These are phyloP conservation scores for Parelbella ahira DNA, from an alignment of 2,888 invertebrate species.

Conservation along the genomic window DNA sequence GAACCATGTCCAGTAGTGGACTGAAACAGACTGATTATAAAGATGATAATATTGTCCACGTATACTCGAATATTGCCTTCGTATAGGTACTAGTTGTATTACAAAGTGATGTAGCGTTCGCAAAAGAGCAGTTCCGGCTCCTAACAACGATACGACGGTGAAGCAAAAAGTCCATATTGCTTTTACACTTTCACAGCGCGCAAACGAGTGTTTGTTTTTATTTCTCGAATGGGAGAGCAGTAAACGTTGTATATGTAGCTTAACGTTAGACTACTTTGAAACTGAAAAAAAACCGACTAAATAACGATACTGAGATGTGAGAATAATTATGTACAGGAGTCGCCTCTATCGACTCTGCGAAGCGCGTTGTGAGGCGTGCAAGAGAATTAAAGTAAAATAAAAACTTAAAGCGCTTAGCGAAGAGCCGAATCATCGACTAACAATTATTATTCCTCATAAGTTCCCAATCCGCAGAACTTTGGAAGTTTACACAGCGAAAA, in stretches of 20 bases:
- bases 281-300: too few relatives aligned
- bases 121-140: constrained; percentile 17
- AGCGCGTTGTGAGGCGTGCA: too few relatives aligned
- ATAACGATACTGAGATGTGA: too few relatives aligned
- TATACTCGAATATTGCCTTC: constrained; percentile 11
- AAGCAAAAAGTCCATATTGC: constrained; percentile 14
- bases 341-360: too few relatives aligned
- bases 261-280: too few relatives aligned
- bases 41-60: too few relatives aligned
- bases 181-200: constrained; percentile 4
- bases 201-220: constrained; percentile 12
- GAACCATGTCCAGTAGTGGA: too few relatives aligned
- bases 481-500: constrained; percentile 56
- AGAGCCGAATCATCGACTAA: constrained; percentile 35
- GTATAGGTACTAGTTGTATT: constrained; percentile 3
- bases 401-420: constrained; percentile 20
- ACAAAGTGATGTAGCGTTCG: constrained; percentile 12
- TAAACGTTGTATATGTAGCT: not conserved
- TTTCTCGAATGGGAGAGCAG: not conserved
- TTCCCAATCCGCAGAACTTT: constrained; percentile 47
- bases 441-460: constrained; percentile 54
- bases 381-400: too few relatives aligned
- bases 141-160: constrained; percentile 13
- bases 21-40: too few relatives aligned
- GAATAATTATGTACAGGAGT: too few relatives aligned